phyloP scores from a whole-genome alignment of 2,888 invertebrate genomes.

The Trissoscelio sp. region DNA sequence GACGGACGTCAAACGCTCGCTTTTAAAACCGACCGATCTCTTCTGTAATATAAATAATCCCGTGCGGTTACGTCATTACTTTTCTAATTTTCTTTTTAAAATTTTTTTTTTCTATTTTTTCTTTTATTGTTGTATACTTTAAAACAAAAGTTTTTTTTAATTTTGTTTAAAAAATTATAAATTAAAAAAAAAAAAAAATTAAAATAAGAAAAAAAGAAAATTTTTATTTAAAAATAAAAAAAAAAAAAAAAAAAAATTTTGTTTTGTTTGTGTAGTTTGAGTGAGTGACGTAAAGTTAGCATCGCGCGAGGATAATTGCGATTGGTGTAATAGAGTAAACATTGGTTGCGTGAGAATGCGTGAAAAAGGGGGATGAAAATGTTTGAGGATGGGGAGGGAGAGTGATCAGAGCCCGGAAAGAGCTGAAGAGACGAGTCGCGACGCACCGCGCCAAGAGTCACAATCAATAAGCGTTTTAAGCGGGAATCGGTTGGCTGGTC shows the following conservation, averaged over 20 bases:
- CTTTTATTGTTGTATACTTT: no score
- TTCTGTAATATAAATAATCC: conserved; percentile 14
- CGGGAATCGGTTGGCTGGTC: conserved; percentile 68
- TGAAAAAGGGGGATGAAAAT: conserved; percentile 40
- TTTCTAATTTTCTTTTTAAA: neutral
- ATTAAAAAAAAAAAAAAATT: no score
- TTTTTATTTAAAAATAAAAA: no score
- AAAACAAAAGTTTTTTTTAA: no score
- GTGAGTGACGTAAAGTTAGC: conserved; percentile 18
- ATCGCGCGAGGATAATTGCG: conserved; percentile 33
- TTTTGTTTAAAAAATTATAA: no score
- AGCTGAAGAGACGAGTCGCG: conserved; percentile 63
- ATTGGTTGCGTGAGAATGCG: conserved; percentile 52
- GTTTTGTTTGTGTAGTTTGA: neutral
- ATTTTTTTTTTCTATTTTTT: no score
- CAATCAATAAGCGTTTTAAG: conserved; percentile 81
- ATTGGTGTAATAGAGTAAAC: conserved; percentile 50
- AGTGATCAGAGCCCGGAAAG: conserved; percentile 66
- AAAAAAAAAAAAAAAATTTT: neutral
- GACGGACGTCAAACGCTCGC: conserved; percentile 6
- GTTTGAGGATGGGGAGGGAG: conserved; percentile 45
- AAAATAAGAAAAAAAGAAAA: no score
- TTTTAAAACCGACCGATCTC: conserved; percentile 17
- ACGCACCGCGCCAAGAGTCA: conserved; percentile 72
- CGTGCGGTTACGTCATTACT: neutral